Percentiles rank a stretch among this genome's conserved stretches.
Evolutionary conservation across 2,888 invertebrate species (phyloP).

Genomic region (Octonoba sinensis): DNA sequence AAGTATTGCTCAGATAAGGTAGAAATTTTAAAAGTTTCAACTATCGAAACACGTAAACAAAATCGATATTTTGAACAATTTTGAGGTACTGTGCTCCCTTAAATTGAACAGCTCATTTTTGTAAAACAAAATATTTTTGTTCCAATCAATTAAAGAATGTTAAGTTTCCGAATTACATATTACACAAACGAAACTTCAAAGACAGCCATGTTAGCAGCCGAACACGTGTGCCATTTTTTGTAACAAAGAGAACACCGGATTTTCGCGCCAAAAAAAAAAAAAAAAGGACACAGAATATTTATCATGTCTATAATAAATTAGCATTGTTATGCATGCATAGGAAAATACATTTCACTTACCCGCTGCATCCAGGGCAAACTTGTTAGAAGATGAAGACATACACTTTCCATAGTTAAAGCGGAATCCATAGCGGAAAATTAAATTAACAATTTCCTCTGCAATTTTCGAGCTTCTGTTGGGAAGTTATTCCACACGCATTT

Average conservation of each 20-base stretch:
- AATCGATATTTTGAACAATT: too few species aligned
- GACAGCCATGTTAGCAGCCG: conserved; percentile 18
- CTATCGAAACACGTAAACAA: too few species aligned
- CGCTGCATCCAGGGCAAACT: conserved; percentile 61
- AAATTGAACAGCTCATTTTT: too few species aligned
- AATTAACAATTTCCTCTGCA: conserved; percentile 69
- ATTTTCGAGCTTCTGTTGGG: conserved; percentile 68
- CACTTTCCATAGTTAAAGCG: conserved; percentile 69
- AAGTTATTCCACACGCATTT: conserved; percentile 68
- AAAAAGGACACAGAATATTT: neutral
- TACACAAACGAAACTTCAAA: neutral
- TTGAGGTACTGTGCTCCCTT: too few species aligned
- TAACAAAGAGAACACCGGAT: neutral
- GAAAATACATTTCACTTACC: conserved; percentile 31
- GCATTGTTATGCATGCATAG: neutral
- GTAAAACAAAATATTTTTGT: too few species aligned
- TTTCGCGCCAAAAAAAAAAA: neutral
- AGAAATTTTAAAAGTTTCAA: too few species aligned
- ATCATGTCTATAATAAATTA: neutral
- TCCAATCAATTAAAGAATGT: too few species aligned
- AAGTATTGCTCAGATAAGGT: too few species aligned
- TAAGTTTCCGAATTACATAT: too few species aligned
- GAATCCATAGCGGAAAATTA: conserved; percentile 69
- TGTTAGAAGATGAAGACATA: conserved; percentile 65
- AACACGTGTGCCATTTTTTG: conserved; percentile 25